These are phyloP conservation scores for Microtus pennsylvanicus DNA, from an alignment of 2,113 vertebrate genomes.

Conservation along the genomic window DNA sequence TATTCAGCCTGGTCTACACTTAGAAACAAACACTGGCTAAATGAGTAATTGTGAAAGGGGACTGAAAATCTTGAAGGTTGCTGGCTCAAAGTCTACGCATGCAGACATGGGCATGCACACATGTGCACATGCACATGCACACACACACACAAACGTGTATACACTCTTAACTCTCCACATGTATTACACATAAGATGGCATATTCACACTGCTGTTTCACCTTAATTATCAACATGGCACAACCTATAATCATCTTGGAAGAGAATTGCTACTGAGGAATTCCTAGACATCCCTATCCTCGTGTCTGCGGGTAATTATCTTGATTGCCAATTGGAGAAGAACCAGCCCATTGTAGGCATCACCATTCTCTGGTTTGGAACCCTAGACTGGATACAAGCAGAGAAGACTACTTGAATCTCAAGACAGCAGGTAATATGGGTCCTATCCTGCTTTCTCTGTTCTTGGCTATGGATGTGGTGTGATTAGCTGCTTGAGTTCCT, in stretches of 20 bases:
- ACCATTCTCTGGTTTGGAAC: background rate
- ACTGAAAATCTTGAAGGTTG: background rate
- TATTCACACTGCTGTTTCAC: background rate
- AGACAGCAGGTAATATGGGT: background rate
- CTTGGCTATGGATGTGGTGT: background rate
- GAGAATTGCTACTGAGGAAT: background rate
- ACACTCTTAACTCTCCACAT: background rate
- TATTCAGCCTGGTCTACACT: rapidly evolving
- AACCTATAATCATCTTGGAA: background rate
- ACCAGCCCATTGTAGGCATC: background rate
- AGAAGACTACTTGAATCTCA: background rate
- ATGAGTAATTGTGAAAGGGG: background rate
- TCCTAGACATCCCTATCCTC: background rate
- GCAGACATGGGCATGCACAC: rapidly evolving
- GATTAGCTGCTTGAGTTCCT: background rate
- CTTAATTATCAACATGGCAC: background rate
- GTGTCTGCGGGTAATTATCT: background rate
- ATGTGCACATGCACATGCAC: rapidly evolving
- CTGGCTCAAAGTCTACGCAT: background rate
- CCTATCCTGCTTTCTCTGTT: too few species aligned
- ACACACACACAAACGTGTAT: background rate
- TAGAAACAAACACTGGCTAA: background rate
- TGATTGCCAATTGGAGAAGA: background rate
- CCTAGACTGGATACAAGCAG: background rate
- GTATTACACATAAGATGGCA: background rate